Conservation (phyloP, 2,797 vertebrate species). For the Sebastes taczanowskii region DNA sequence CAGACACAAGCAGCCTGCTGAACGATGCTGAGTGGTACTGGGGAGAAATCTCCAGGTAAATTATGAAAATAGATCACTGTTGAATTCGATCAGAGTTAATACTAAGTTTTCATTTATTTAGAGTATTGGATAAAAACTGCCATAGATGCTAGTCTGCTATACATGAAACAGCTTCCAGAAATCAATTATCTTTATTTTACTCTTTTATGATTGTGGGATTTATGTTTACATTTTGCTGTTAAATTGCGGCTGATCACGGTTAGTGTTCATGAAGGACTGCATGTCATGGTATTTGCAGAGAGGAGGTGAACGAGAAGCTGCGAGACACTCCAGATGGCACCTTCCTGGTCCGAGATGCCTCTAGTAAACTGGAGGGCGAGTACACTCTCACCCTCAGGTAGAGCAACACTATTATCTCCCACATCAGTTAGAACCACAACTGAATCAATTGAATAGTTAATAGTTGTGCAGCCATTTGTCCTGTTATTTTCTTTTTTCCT, state of each 20-base stretch:
- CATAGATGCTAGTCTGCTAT: not conserved
- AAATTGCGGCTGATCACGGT: not conserved
- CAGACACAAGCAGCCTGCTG: conserved; percentile 76
- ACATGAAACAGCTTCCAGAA: not conserved
- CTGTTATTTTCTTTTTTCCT: not conserved
- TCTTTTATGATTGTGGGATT: not conserved
- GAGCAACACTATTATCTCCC: not conserved
- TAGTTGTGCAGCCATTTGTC: not conserved
- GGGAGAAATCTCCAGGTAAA: conserved; percentile 94
- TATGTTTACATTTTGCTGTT: not conserved
- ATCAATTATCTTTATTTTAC: not conserved
- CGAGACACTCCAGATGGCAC: conserved; percentile 92
- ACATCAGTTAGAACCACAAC: not conserved
- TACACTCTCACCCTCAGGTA: conserved; percentile 94
- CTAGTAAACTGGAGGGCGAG: conserved; percentile 93
- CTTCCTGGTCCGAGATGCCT: conserved; percentile 92
- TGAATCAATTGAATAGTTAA: not conserved
- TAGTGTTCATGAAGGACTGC: not conserved
- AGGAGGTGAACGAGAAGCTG: conserved; percentile 94
- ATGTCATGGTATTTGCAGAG: conserved; percentile 74
- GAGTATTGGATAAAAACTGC: not conserved
- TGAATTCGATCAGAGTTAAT: not conserved
- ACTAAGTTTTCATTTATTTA: not conserved
- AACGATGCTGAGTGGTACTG: conserved; percentile 93
- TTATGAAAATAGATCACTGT: not conserved